These are phyloP conservation scores for Leptinotarsa haldemani DNA, from an alignment of 2,888 invertebrate species.

Conservation along the genomic window DNA sequence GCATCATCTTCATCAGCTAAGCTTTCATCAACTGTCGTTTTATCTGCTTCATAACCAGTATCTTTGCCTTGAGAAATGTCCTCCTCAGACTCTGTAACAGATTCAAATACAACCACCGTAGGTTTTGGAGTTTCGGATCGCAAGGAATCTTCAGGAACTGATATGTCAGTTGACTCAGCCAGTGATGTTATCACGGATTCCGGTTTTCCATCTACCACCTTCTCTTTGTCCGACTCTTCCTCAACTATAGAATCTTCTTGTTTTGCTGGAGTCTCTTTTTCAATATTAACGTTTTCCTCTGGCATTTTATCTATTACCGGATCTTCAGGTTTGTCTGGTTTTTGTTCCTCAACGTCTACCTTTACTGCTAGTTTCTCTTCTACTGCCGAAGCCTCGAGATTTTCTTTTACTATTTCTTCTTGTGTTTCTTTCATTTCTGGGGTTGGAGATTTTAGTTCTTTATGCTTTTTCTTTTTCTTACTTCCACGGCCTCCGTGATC, in stretches of 20 bases:
- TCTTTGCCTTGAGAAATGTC: slow-evolving; percentile 67
- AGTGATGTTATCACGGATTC: slow-evolving; percentile 66
- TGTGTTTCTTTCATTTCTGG: slow-evolving; percentile 49
- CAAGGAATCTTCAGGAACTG: slow-evolving; percentile 66
- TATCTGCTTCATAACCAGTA: slow-evolving; percentile 80
- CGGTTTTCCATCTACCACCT: slow-evolving; percentile 51
- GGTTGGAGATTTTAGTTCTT: slow-evolving; percentile 57
- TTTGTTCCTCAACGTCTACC: slow-evolving; percentile 46
- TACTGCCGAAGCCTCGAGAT: neutral
- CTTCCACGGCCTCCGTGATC: slow-evolving; percentile 69
- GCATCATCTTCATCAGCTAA: slow-evolving; percentile 65
- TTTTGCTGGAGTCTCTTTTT: neutral
- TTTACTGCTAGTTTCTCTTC: slow-evolving; percentile 37
- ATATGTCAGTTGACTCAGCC: slow-evolving; percentile 69
- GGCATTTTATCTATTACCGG: no score
- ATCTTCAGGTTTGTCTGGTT: slow-evolving; percentile 45
- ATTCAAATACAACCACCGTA: slow-evolving; percentile 65
- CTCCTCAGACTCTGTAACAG: slow-evolving; percentile 57
- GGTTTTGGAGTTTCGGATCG: slow-evolving; percentile 69
- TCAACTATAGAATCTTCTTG: slow-evolving; percentile 3
- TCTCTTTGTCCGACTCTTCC: slow-evolving; percentile 1
- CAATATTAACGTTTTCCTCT: neutral
- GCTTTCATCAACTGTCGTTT: slow-evolving; percentile 72
- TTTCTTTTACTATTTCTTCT: slow-evolving; percentile 15
- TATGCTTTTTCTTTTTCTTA: slow-evolving; percentile 76